Evolutionary conservation across 2,113 vertebrate species (phyloP).

Genomic region (Stercorarius parasiticus): DNA sequence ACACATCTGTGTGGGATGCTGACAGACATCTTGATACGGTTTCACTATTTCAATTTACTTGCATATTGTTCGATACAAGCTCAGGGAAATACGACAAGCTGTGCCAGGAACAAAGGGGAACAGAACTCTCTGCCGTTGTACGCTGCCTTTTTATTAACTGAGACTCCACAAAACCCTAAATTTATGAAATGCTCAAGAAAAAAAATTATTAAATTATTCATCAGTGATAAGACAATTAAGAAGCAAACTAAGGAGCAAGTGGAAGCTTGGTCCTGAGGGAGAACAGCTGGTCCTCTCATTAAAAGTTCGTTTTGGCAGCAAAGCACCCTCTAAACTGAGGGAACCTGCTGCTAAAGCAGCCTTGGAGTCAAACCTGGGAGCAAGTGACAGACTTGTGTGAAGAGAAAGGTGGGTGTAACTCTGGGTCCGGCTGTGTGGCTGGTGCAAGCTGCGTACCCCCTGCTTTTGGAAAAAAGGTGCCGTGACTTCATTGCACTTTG

Average conservation of each 20-base stretch:
- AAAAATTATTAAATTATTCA: conserved; percentile 70
- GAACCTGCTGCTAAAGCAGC: conserved; percentile 37
- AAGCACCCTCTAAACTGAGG: conserved; percentile 1
- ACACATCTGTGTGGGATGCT: conserved; percentile 48
- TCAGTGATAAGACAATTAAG: conserved; percentile 71
- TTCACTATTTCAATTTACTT: conserved; percentile 57
- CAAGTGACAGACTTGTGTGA: not conserved
- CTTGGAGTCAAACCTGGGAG: not conserved
- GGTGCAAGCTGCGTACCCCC: not conserved
- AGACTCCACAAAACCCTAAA: conserved; percentile 19
- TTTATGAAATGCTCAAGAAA: conserved; percentile 44
- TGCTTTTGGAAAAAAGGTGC: not conserved
- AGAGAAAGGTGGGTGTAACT: not conserved
- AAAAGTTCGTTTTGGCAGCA: conserved; percentile 43
- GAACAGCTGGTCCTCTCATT: conserved; percentile 68
- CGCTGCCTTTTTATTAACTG: conserved; percentile 15
- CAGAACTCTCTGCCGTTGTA: not conserved
- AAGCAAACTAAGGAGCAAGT: conserved; percentile 64
- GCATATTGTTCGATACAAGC: conserved; percentile 37
- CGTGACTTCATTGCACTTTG: rapidly evolving
- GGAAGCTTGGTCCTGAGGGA: conserved; percentile 50
- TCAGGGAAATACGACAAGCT: conserved; percentile 27
- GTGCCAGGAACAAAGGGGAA: not conserved
- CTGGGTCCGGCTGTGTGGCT: not conserved
- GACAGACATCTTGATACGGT: not conserved